Base-by-base conservation (phyloP, 2,888 invertebrate genomes). In the Plusia festucae region DNA sequence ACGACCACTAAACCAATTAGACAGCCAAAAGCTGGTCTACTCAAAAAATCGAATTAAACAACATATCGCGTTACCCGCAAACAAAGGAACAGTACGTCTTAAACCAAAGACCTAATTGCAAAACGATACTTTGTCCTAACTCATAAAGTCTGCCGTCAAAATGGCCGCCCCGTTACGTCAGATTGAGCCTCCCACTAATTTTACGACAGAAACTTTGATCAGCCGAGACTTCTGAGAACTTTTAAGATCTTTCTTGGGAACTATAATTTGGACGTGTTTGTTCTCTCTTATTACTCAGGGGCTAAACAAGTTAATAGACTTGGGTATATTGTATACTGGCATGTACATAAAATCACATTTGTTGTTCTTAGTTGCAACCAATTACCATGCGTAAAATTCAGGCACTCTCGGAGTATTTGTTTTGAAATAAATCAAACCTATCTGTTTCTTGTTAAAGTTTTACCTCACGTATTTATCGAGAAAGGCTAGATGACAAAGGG, bases 181-280 rank as follows among this genome's bases (percentile, higher is more conserved):
- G 65, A 71, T 65, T 56, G 56, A 68, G 65, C 71, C 54, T 34
- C 13, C 53, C 53, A 54, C 68, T 71, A 71, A 79, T 79, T 79
- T 75, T 71, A 79, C 65, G 72, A 53, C 49, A 40, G 46, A 22
- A 60, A 62, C 52, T 65, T 51, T 32, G 54, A 78, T 75, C 67
- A 53, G 58, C 30, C 34, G 22, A 30, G 46, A 16, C 16, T 4
- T 30, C 24, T 59, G 44, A 32, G 22, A 61, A 68, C 13, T 60
- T 67, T 11, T 15, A 13, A 20, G 13, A 64, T 63, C 40, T 60
- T 65, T 49, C 46, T 49, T 49, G 18, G 46, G 46, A 49, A 49
- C 46, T 20, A 49, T 49, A 49, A 49, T 49, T 49, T 49, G 18
- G 46, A 49, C 20, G 20, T 49, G 46, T 49, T 49, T 9, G 18